Evolutionary conservation across 1,140 invertebrate species (phyloP), one percentile per base, ranked within the genome.

Genomic region (Delia radicum): DNA sequence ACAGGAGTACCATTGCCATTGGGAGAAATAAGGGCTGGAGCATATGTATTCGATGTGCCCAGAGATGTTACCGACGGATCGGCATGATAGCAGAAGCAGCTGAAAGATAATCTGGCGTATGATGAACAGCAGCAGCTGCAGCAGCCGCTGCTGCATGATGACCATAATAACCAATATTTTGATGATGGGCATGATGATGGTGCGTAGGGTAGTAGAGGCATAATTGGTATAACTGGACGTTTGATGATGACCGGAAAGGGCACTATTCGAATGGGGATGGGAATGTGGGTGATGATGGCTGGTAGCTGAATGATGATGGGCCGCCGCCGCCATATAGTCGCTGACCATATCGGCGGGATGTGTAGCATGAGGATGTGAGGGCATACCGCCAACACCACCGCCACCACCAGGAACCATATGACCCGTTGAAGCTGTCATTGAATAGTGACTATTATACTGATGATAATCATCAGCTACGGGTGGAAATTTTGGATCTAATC

Each of bases 381-480:
- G 83, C 79, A 83, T 82, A 29, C 76, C 75, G 31, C 71, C 63
- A 2, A 21, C 73, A 10, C 75, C 77, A 10, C 74, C 77, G 10
- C 74, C 79, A 27, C 77, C 75, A 33, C 78, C 78, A 28, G 74
- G 76, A 3, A 75, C 77, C 81, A 83, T 86, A 71, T 86, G 84
- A 2, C 82, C 81, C 77, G 83, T 85, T 48, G 83, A 81, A 26
- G 84, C 84, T 33, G 84, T 85, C 81, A 83, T 82, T 18, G 82
- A 82, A 61, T 86, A 86, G 73, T 85, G 83, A 0, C 85, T 82
- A 77, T 85, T 86, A 73, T 86, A 86, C 72, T 84, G 82, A 75
- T 86, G 85, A 76, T 85, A 86, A 76, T 86, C 84, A 67, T 86
- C 83, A 67, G 85, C 84, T 61, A 81, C 82, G 62, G 85, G 85